Conservation (phyloP, 2,888 invertebrate genomes). For the Cyclophora punctaria region DNA sequence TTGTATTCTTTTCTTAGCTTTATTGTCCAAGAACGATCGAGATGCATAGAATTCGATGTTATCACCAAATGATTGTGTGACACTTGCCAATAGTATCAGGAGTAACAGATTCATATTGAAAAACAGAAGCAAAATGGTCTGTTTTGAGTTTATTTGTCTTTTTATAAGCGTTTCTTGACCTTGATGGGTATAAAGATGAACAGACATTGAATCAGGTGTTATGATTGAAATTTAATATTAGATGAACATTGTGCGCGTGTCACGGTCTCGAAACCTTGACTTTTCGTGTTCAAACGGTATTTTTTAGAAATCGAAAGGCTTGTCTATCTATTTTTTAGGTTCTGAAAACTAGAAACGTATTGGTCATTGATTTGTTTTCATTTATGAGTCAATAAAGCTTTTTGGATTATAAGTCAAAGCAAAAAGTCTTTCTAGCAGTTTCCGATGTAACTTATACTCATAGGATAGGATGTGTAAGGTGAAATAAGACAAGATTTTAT, state of each 20-base stretch:
- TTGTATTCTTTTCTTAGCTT: conserved; percentile 1
- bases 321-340: no score
- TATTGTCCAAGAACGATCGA: conserved; percentile 18
- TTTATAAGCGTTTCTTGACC: conserved; percentile 46
- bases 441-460: no score
- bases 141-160: conserved; percentile 15
- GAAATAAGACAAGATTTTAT: conserved; percentile 19
- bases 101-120: conserved; percentile 9
- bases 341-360: no score
- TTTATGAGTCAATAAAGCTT: no score
- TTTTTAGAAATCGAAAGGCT: no score
- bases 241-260: conserved; percentile 39
- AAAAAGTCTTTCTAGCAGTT: no score
- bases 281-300: conserved; percentile 11
- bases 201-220: conserved; percentile 46
- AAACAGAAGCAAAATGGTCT: conserved; percentile 5
- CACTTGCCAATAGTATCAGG: conserved; percentile 7
- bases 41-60: conserved; percentile 52
- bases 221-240: conserved; percentile 69
- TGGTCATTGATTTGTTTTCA: no score
- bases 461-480: no score
- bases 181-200: conserved; percentile 43
- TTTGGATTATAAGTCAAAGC: no score
- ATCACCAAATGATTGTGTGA: conserved; percentile 22
- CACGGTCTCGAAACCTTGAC: conserved; percentile 38